Evolutionary conservation across 2,888 invertebrate species (phyloP).

Genomic region (Dexiosoma caninum): DNA sequence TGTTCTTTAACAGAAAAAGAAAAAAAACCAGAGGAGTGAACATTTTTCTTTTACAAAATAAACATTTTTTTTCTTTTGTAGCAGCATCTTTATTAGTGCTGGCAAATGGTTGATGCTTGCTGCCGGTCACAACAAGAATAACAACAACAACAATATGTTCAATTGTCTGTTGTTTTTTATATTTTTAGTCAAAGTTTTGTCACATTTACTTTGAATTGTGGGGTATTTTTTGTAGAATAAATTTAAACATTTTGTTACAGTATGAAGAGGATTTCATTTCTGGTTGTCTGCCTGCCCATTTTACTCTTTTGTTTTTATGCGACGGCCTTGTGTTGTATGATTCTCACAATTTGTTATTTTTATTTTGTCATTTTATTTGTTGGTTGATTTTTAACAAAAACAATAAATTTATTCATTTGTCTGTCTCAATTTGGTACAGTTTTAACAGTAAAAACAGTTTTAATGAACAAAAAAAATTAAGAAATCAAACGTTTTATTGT

Average conservation of each 20-base stretch:
- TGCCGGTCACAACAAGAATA: conserved; percentile 27
- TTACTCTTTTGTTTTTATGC: conserved; percentile 6
- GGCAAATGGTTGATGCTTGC: conserved; percentile 26
- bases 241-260: conserved; percentile 44
- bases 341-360: conserved; percentile 53
- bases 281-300: conserved; percentile 4
- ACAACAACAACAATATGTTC: conserved; percentile 10
- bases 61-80: neutral
- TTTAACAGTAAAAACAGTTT: conserved; percentile 1
- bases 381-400: neutral
- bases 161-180: conserved; percentile 11
- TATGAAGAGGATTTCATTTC: conserved; percentile 36
- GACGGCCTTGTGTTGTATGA: conserved; percentile 47
- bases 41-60: neutral
- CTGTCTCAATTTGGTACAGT: neutral
- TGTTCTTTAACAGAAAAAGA: conserved; percentile 15
- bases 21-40: conserved; percentile 1
- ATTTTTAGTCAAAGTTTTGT: conserved; percentile 52
- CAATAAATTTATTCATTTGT: neutral
- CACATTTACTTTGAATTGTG: conserved; percentile 43
- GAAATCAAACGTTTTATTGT: too few species aligned
- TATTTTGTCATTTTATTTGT: conserved; percentile 7
- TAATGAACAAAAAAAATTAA: too few species aligned
- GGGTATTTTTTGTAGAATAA: conserved; percentile 22
- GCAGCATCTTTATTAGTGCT: conserved; percentile 45